A percentile compares a stretch with the other conserved stretches of the same genome.
Conservation (phyloP, 2,113 vertebrate genomes). For the Etia nguti region DNA sequence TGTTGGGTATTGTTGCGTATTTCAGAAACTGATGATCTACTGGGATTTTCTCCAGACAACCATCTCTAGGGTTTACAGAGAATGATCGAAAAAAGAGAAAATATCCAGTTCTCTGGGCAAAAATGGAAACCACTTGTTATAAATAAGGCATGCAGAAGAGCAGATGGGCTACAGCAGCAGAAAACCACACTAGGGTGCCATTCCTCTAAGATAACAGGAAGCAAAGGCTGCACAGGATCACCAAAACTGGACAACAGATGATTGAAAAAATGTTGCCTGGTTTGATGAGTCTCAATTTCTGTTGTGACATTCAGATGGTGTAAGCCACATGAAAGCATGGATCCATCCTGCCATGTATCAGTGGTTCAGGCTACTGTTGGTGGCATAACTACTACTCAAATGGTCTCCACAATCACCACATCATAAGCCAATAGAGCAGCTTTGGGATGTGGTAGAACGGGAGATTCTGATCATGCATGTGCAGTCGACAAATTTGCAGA, state of each 20-base stretch:
- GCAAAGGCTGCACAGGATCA: too few species aligned
- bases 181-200: background rate
- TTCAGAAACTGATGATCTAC: background rate
- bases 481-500: too few species aligned
- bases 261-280: background rate
- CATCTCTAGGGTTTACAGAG: background rate
- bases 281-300: background rate
- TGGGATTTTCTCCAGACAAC: background rate
- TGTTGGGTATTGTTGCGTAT: background rate
- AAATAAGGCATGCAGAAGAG: background rate
- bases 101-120: background rate
- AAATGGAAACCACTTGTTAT: background rate
- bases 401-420: background rate
- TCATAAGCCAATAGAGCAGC: too few species aligned
- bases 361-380: background rate
- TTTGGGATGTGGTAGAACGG: background rate
- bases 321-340: background rate
- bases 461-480: background rate
- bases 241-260: too few species aligned
- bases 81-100: background rate
- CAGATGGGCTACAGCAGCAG: background rate
- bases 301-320: background rate
- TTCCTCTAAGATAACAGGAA: background rate
- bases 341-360: background rate
- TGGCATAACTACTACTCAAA: background rate